Percentiles rank a stretch among this genome's conserved stretches.
Conservation (phyloP, 2,797 vertebrate species). For the Acanthurus lineatus region DNA sequence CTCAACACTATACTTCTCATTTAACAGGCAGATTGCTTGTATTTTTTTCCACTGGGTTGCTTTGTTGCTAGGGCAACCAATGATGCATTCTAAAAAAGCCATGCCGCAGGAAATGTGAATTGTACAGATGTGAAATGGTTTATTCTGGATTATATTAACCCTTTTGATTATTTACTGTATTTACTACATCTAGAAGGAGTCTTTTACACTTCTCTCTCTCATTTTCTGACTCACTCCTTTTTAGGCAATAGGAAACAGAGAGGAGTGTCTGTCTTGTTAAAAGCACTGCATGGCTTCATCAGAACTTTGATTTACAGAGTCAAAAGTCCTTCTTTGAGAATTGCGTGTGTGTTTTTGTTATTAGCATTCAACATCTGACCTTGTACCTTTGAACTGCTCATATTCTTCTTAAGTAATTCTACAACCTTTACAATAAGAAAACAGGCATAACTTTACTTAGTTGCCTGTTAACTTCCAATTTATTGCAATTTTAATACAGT, state of each 20-base stretch:
- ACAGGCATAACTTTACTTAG: not conserved
- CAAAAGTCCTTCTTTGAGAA: constrained; percentile 40
- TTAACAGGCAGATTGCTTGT: constrained; percentile 49
- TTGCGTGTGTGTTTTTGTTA: not conserved
- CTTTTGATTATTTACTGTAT: not conserved
- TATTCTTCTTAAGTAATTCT: not conserved
- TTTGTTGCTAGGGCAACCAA: constrained; percentile 62
- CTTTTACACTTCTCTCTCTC: not conserved
- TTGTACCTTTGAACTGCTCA: constrained; percentile 15
- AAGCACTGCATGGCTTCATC: not conserved
- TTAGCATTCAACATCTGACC: too few relatives aligned
- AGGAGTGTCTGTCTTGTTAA: constrained; percentile 3
- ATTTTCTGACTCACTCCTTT: not conserved
- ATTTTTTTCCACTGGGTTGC: constrained; percentile 61
- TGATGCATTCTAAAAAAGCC: constrained; percentile 39
- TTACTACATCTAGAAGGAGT: not conserved
- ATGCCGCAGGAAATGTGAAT: constrained; percentile 16
- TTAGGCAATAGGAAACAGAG: constrained; percentile 1
- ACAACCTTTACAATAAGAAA: not conserved
- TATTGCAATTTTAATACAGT: not conserved
- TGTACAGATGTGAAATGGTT: constrained; percentile 5
- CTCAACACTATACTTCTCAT: constrained; percentile 63
- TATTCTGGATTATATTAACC: not conserved
- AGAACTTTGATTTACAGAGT: constrained; percentile 9
- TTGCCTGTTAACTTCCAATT: constrained; percentile 1